Base-by-base conservation (phyloP, 2,113 vertebrate species). In the Ciconia stormi region DNA sequence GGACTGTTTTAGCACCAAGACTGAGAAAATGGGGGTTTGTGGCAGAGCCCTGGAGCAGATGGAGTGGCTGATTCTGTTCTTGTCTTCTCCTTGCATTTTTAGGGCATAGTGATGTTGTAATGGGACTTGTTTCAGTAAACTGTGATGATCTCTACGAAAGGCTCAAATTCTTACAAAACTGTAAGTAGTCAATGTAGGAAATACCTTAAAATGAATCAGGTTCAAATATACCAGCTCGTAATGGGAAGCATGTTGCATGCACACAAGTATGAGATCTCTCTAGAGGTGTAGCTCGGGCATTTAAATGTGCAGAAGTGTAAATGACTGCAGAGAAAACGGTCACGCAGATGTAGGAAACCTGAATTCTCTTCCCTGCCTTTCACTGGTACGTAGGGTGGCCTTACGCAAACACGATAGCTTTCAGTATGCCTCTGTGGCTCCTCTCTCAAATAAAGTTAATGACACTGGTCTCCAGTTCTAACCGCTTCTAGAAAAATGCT, bases 101-200 rank as follows among this genome's bases (percentile, higher is more conserved):
- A 99, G 99, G 99, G 46, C 99, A 99, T 95, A 99, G 98, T 52
- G 99, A 99, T 63, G 99, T 99, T 36, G 97, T 99, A 3, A 99
- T 99, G 99, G 99, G 99, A 19, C 97, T 99, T 82, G 97, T 99
- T 62, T 99, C 99, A 4, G 69, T 99, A 17, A 99, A 98, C 77
- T 95, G 94, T 29, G 98, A 99, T 0, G 97, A 98, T 9, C 97
- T 99, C 34, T 96, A 99, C 3, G 93, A 99, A 7, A 98, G 95
- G 55, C 98, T 99, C 46, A 99, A 98, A 69, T 99, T 98, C 97
- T 97, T 99, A 80, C 99, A 99, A 93, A 98, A 99, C 17, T 96
- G 99, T 99, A 84, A 99, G 99, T 98, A 79, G 49, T 17, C 9
- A 16, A 10, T 7, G 5, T 13, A 52, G 26, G 61, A 47, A 67